phyloP scores from a whole-genome alignment of 2,797 vertebrate genomes.

The Crocodylus rhombifer region DNA sequence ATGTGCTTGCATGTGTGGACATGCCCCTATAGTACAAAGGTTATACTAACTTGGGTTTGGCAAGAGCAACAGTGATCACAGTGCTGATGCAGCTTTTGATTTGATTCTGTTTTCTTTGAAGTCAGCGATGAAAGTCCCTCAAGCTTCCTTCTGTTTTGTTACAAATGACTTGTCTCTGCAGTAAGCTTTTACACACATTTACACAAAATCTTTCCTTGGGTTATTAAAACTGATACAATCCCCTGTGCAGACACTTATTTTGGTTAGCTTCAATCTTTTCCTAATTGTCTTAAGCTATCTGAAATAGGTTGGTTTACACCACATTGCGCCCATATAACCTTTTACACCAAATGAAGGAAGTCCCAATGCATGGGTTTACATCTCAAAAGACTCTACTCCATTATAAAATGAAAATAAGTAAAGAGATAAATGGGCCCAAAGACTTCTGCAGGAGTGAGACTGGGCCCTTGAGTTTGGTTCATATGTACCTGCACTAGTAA shows the following conservation, averaged over 20 bases:
- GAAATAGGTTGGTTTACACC: neutral
- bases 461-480: neutral
- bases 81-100: too few relatives aligned
- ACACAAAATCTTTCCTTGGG: neutral
- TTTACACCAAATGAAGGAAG: neutral
- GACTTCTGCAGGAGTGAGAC: neutral
- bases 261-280: neutral
- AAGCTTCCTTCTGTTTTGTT: too few relatives aligned
- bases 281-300: neutral
- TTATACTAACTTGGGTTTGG: too few relatives aligned
- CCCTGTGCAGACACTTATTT: neutral
- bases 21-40: too few relatives aligned
- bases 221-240: neutral
- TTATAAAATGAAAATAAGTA: neutral
- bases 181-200: too few relatives aligned
- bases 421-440: neutral
- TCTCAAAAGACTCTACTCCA: neutral
- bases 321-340: neutral
- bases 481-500: neutral
- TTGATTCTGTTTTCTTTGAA: too few relatives aligned
- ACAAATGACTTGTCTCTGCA: too few relatives aligned
- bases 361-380: neutral
- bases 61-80: too few relatives aligned
- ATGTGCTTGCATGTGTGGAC: too few relatives aligned
- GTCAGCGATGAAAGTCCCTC: too few relatives aligned